phyloP scores from a whole-genome alignment of 2,888 invertebrate species.

The Digitonthophagus gazella region DNA sequence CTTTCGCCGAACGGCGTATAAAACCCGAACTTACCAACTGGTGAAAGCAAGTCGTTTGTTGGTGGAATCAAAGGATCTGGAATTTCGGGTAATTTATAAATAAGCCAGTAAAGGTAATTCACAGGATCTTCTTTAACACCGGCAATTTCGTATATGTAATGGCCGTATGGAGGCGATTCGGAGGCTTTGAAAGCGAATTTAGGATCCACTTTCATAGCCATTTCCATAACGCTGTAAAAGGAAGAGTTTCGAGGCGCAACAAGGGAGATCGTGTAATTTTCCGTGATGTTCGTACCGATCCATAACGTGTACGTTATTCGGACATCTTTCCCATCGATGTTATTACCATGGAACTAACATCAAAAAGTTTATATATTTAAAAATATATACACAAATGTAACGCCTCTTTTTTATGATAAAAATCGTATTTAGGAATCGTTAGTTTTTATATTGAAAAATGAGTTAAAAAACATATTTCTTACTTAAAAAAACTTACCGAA shows the following conservation, averaged over 20 bases:
- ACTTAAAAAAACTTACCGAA: too few species aligned
- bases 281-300: conserved; percentile 84
- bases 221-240: conserved; percentile 67
- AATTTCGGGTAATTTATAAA: conserved; percentile 76
- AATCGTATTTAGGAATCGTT: too few species aligned
- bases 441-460: too few species aligned
- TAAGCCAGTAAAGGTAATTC: conserved; percentile 87
- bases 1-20: too few species aligned
- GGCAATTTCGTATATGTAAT: conserved; percentile 84
- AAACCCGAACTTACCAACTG: conserved; percentile 66
- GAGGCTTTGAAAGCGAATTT: conserved; percentile 63
- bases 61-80: conserved; percentile 81
- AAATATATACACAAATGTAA: too few species aligned
- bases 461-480: too few species aligned
- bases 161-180: conserved; percentile 91
- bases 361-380: too few species aligned
- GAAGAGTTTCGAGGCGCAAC: conserved; percentile 70
- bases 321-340: conserved; percentile 66
- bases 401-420: too few species aligned
- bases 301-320: conserved; percentile 83
- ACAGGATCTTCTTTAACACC: conserved; percentile 77
- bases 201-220: conserved; percentile 77
- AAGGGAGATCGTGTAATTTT: conserved; percentile 74
- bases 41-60: conserved; percentile 83
- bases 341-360: conserved; percentile 53